Evolutionary conservation across 2,888 invertebrate genomes (phyloP).

Genomic region (Aphrophora alni): DNA sequence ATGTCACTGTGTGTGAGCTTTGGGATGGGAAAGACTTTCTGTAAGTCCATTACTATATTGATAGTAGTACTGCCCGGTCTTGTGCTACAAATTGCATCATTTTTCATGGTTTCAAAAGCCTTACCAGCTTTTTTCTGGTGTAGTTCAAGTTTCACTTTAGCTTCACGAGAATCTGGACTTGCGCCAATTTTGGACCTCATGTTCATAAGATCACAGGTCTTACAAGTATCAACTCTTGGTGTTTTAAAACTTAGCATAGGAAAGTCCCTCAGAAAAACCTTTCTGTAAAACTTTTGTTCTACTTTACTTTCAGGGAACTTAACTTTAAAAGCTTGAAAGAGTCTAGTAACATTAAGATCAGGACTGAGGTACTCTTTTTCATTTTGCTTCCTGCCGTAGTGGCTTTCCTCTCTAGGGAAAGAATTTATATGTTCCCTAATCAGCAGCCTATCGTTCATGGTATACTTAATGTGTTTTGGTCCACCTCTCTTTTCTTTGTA

Average conservation of each 20-base stretch:
- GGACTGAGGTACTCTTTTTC: neutral
- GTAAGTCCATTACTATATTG: too few relatives aligned
- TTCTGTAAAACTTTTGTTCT: neutral
- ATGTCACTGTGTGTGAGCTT: conserved; percentile 10
- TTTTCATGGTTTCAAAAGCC: too few relatives aligned
- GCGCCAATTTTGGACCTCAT: neutral
- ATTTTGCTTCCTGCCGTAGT: neutral
- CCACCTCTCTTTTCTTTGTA: neutral
- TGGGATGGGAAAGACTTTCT: too few relatives aligned
- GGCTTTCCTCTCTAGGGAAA: neutral
- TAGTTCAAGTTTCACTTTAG: too few relatives aligned
- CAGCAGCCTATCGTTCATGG: neutral
- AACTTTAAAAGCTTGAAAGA: neutral
- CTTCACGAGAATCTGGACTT: too few relatives aligned
- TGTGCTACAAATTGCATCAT: too few relatives aligned
- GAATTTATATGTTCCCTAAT: neutral
- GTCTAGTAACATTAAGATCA: neutral
- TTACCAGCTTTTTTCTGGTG: too few relatives aligned
- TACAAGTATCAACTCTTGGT: neutral
- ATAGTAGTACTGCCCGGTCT: too few relatives aligned
- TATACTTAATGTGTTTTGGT: neutral
- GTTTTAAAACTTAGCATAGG: neutral
- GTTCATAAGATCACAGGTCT: neutral
- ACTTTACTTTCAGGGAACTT: neutral
- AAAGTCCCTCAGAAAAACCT: neutral